phyloP scores from a whole-genome alignment of 2,888 invertebrate genomes.

The Anagyrus pseudococci region DNA sequence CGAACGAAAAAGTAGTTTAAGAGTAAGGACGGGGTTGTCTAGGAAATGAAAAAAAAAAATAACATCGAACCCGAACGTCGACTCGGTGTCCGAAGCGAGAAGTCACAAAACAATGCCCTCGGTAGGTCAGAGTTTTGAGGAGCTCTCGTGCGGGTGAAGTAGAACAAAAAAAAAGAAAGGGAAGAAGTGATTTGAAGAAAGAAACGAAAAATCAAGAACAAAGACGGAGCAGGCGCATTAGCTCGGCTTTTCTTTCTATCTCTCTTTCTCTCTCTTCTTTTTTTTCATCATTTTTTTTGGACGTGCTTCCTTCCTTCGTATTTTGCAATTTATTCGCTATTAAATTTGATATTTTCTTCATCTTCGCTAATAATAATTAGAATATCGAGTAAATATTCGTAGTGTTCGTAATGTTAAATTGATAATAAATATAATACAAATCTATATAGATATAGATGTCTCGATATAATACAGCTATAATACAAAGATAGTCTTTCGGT shows the following conservation, averaged over 20 bases:
- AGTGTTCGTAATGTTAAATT: constrained; percentile 52
- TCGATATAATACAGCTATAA: constrained; percentile 61
- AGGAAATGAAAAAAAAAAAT: too few relatives aligned
- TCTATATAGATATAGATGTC: constrained; percentile 55
- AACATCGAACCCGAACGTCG: constrained; percentile 45
- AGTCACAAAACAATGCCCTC: too few relatives aligned
- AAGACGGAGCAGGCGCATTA: constrained; percentile 32
- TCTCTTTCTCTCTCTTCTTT: too few relatives aligned
- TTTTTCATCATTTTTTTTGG: constrained; percentile 27
- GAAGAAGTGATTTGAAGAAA: too few relatives aligned
- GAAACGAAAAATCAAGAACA: constrained; percentile 38
- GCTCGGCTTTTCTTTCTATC: too few relatives aligned
- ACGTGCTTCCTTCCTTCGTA: constrained; percentile 43
- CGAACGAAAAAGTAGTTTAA: too few relatives aligned
- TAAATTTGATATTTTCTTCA: constrained; percentile 56
- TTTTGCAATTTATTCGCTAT: constrained; percentile 57
- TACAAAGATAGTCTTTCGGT: constrained; percentile 51
- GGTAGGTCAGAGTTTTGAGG: too few relatives aligned
- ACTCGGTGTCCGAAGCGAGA: constrained; percentile 40
- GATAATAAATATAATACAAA: constrained; percentile 59
- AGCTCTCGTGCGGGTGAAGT: too few relatives aligned
- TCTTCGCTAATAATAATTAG: constrained; percentile 55
- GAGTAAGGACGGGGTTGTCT: too few relatives aligned
- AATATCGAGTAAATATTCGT: constrained; percentile 59
- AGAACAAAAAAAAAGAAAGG: too few relatives aligned